phyloP scores from a whole-genome alignment of 2,888 invertebrate genomes.

The Pimpla rufipes region DNA sequence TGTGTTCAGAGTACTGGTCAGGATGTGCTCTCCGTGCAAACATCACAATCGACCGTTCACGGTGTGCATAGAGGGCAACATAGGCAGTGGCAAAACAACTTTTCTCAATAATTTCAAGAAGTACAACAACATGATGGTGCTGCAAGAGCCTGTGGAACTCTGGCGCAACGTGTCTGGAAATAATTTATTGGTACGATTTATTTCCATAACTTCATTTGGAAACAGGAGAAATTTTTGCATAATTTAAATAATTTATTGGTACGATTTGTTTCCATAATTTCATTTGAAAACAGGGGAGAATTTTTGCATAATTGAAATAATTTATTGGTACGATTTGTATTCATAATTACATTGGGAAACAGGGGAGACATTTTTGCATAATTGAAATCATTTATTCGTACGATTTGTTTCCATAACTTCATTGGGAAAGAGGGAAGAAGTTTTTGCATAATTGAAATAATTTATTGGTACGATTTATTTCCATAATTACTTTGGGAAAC shows the following conservation, averaged over 20 bases:
- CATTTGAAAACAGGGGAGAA: no score
- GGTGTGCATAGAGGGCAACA: slow-evolving; percentile 95
- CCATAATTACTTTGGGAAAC: not conserved
- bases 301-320: slow-evolving; percentile 24
- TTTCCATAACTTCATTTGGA: no score
- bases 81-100: slow-evolving; percentile 96
- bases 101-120: slow-evolving; percentile 93
- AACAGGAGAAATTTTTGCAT: no score
- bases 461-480: no score
- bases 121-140: slow-evolving; percentile 89
- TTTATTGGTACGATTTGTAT: no score
- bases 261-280: no score
- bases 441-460: slow-evolving; percentile 24
- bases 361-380: no score
- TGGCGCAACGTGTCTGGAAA: slow-evolving; percentile 93
- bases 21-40: slow-evolving; percentile 70
- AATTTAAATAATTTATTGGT: slow-evolving; percentile 11
- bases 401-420: no score
- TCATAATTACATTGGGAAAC: no score
- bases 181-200: slow-evolving; percentile 89
- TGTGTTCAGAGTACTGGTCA: slow-evolving; percentile 47
- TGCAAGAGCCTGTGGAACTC: slow-evolving; percentile 93
- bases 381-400: slow-evolving; percentile 10
- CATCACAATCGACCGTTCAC: slow-evolving; percentile 89
- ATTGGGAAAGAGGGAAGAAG: no score